Evolutionary conservation across 2,888 invertebrate genomes (phyloP).

Genomic region (Drosophila mimica): DNA sequence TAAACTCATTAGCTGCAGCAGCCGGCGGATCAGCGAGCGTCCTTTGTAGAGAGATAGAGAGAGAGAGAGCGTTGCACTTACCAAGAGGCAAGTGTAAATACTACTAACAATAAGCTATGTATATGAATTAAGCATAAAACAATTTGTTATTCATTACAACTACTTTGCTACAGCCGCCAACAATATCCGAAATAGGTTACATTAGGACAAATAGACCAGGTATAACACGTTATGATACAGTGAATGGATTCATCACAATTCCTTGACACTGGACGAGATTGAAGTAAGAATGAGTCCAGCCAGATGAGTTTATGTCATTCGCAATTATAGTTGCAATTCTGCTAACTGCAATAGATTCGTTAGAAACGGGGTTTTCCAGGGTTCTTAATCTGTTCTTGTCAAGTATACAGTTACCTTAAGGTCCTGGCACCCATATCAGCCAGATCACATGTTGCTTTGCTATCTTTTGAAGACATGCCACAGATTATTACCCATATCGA

Average conservation of each 20-base stretch:
- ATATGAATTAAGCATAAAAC: no score
- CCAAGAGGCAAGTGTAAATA: no score
- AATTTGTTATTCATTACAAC: no score
- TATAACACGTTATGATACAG: background rate
- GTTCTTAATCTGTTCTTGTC: background rate
- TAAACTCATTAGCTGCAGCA: no score
- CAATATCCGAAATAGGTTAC: no score
- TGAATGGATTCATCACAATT: background rate
- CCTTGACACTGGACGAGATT: background rate
- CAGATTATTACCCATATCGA: background rate
- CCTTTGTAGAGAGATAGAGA: no score
- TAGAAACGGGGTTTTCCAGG: background rate
- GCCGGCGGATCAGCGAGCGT: no score
- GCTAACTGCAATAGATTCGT: background rate
- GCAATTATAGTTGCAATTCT: background rate
- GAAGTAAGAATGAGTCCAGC: background rate
- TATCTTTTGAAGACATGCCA: background rate
- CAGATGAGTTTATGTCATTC: background rate
- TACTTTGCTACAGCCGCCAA: no score
- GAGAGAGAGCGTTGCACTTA: no score
- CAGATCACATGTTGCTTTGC: background rate
- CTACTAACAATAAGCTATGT: no score
- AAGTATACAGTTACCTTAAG: background rate
- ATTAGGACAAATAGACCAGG: background rate
- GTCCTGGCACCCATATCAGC: background rate